Percentiles rank a stretch among this genome's conserved stretches.
These are phyloP conservation scores for Diachrysia chrysitis DNA, from an alignment of 2,888 invertebrate genomes.

Conservation along the genomic window DNA sequence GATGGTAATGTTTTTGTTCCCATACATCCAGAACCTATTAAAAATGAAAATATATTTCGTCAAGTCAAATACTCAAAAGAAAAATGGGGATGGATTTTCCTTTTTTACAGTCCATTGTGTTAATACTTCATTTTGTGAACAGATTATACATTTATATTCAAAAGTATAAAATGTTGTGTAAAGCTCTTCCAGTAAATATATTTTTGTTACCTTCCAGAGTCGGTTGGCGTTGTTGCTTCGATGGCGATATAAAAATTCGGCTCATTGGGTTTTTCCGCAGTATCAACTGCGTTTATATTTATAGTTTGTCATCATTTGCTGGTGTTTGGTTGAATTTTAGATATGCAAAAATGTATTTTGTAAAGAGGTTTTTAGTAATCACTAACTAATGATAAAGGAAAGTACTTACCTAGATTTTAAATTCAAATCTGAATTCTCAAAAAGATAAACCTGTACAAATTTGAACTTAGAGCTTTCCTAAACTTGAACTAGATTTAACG, in stretches of 20 bases:
- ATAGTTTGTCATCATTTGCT: conserved; percentile 48
- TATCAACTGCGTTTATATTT: conserved; percentile 60
- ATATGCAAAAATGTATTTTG: neutral
- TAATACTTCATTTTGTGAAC: neutral
- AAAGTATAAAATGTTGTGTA: neutral
- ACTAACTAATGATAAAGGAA: too few relatives aligned
- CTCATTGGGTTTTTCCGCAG: conserved; percentile 62
- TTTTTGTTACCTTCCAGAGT: conserved; percentile 23
- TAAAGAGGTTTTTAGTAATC: neutral
- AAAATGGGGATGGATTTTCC: too few relatives aligned
- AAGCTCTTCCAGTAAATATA: conserved; percentile 39
- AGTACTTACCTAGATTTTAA: too few relatives aligned
- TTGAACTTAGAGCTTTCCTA: too few relatives aligned
- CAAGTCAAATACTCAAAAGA: too few relatives aligned
- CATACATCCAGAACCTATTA: too few relatives aligned
- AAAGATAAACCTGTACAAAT: too few relatives aligned
- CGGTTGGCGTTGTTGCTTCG: conserved; percentile 64
- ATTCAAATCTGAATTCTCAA: too few relatives aligned
- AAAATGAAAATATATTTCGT: too few relatives aligned
- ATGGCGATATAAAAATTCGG: conserved; percentile 63
- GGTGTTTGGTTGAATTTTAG: conserved; percentile 47
- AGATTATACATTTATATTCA: too few relatives aligned
- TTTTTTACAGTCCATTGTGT: neutral
- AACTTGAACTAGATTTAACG: too few relatives aligned
- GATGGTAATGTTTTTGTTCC: too few relatives aligned